These are phyloP conservation scores for Eudemis profundana DNA, from an alignment of 2,888 invertebrate genomes.

Conservation along the genomic window DNA sequence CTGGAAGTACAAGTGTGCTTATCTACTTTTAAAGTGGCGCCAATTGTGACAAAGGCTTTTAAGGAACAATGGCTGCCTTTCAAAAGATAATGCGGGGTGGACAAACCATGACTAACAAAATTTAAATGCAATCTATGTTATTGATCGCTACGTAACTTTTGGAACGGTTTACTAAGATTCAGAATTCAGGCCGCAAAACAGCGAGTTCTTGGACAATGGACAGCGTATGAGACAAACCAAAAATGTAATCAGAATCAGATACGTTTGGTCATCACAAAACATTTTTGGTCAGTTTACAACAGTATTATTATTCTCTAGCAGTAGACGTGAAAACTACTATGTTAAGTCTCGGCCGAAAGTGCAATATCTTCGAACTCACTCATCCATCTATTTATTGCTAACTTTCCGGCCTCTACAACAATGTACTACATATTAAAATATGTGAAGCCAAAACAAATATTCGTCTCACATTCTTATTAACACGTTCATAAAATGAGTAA, in stretches of 20 bases:
- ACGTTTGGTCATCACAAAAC: too few species aligned
- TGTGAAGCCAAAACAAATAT: not conserved
- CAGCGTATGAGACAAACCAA: too few species aligned
- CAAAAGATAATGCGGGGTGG: conserved; percentile 51
- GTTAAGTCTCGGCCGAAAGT: too few species aligned
- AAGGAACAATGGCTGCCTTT: conserved; percentile 48
- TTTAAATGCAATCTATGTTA: conserved; percentile 46
- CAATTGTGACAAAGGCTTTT: conserved; percentile 47
- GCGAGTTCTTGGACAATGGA: too few species aligned
- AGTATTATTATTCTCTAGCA: too few species aligned
- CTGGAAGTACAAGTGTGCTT: conserved; percentile 26
- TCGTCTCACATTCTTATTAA: not conserved
- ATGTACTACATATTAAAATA: not conserved
- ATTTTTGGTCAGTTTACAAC: too few species aligned
- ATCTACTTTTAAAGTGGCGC: conserved; percentile 47
- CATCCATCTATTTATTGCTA: too few species aligned
- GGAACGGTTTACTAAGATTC: not conserved
- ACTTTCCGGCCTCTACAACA: too few species aligned
- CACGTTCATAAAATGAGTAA: not conserved
- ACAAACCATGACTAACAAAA: conserved; percentile 50
- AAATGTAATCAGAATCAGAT: too few species aligned
- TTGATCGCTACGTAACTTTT: conserved; percentile 33
- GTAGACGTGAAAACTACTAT: too few species aligned
- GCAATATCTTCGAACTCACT: too few species aligned
- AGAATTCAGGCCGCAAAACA: too few species aligned